phyloP scores from a whole-genome alignment of 2,113 vertebrate genomes.

The Ochotona princeps region DNA sequence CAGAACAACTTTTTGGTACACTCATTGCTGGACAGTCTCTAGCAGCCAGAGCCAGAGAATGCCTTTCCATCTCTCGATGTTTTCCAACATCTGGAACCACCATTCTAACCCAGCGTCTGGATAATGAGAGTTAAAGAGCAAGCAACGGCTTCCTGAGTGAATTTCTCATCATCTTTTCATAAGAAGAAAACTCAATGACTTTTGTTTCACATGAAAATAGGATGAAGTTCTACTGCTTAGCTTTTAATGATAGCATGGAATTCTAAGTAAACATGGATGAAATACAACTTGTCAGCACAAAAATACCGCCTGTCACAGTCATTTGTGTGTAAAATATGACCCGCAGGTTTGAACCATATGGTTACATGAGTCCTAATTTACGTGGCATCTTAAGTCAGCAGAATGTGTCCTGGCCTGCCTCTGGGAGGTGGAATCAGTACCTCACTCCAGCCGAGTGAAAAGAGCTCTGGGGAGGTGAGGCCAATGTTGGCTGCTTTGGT shows the following conservation, averaged over 20 bases:
- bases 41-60: neutral
- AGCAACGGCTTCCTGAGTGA: neutral
- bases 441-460: constrained; percentile 78
- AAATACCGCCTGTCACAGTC: constrained; percentile 82
- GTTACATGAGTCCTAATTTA: constrained; percentile 85
- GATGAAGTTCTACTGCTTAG: constrained; percentile 72
- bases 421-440: constrained; percentile 83
- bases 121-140: neutral
- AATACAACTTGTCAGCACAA: constrained; percentile 86
- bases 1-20: neutral
- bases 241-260: constrained; percentile 76
- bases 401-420: constrained; percentile 78
- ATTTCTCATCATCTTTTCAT: constrained; percentile 40
- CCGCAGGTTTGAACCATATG: constrained; percentile 86
- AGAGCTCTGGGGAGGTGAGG: constrained; percentile 46
- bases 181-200: constrained; percentile 49
- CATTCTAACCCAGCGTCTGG: neutral
- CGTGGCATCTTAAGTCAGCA: constrained; percentile 87
- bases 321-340: constrained; percentile 87
- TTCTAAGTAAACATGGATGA: constrained; percentile 76
- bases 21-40: neutral
- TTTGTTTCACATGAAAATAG: constrained; percentile 57
- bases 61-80: neutral
- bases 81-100: neutral
- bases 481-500: constrained; percentile 52